Base-by-base conservation (phyloP, 2,888 invertebrate species). In the Ceraclea dissimilis region DNA sequence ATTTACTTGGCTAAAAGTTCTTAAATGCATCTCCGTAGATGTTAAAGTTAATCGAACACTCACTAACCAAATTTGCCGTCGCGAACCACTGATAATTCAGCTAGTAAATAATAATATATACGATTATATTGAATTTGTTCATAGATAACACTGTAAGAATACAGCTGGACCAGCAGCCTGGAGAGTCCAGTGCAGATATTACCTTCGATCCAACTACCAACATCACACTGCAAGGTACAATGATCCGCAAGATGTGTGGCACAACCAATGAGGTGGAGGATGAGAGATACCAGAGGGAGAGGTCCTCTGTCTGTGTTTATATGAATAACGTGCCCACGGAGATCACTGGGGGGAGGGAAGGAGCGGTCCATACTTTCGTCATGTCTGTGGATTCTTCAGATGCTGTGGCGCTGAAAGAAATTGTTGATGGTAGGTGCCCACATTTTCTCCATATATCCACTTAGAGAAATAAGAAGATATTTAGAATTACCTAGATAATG, bases 361-460 rank as follows among this genome's bases (percentile, higher is more conserved):
- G 16, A 39, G 16, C 13, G 13, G 8, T 20, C 16, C 1, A 22
- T 44, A 67, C 67, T 16, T 65, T 68, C 55, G 63, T 71, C 17
- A 64, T 72, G 57, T 65, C 68, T 21, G 65, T 67, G 21, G 74
- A 70, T 61, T 63, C 67, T 17, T 52, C 63, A 2, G 63, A 66
- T 22, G 64, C 58, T 33, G 66, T 69, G n/a, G 72, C 70, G 1
- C 63, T 62, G 1, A 67, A 66, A 53, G 73, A 74, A 63, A 65
- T 73, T 49, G 60, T 65, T 26, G 65, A 67, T 60, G 65, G 70
- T 69, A 64, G 62, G 57, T 59, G 49, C 31, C 19, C 49, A 13
- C 11, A 46, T 5, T 17, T n/a, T 22, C n/a, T 49, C n/a, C 26
- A n/a, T n/a, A n/a, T n/a, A n/a, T n/a, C n/a, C n/a, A n/a, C n/a